Base-by-base conservation (phyloP, 1,140 invertebrate genomes). In the Trichonephila clavata region DNA sequence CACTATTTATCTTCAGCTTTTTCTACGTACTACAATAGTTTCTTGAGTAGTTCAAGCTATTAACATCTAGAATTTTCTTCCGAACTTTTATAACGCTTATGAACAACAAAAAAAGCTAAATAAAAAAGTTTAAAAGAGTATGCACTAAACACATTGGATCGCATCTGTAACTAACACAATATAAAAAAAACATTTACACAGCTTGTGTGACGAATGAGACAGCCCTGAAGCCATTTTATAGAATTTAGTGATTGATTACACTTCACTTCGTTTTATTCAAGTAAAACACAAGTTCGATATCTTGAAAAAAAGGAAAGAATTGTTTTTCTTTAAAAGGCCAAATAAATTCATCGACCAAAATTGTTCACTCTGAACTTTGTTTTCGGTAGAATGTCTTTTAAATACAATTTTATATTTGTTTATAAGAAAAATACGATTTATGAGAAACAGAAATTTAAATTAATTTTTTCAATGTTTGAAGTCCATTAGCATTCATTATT, bases 241-340 rank as follows among this genome's bases (percentile, higher is more conserved):
- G 86, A 57, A 61, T 39, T 87, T 63, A 2, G 86, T 87, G 86
- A 87, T 87, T 63, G 86, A 87, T 87, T 32, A 87, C 61, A 39
- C 50, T 21, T 84, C 27, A 27, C 60, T 21, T 32, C 60, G 24
- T 21, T 87, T 20, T 87, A n/a, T 39, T 39, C 86, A 87, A 87
- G 59, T 63, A 32, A 63, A 39, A 39, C 21, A 87, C 86, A 57
- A 63, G 59, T 32, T 24, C 32, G 63, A 87, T 87, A 87, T 63
- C 86, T 60, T 24, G 27, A 63, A 63, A 61, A 60, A 61, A 18
- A 61, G 60, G 20, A 4, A 5, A 20, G 60, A 61, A 20, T 18
- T 21, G 5, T 61, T 61, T 18, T 14, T 21, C 60, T 61, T 61
- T 61, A 61, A 61, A 20, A 18, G 60, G 16, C 60, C 60, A 61